Evolutionary conservation across 2,888 invertebrate species (phyloP).

Genomic region (Myopa testacea): DNA sequence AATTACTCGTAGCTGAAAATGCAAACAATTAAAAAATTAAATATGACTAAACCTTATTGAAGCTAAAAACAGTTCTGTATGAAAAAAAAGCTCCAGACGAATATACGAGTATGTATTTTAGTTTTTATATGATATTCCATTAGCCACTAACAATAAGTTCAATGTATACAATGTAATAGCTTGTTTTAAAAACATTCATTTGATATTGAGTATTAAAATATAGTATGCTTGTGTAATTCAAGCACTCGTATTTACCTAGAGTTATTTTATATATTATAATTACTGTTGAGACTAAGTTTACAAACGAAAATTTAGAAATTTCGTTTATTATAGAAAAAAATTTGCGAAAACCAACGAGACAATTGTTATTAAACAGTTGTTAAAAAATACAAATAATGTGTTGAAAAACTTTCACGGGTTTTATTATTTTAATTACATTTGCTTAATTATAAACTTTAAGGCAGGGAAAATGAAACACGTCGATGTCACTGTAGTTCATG

Average conservation of each 20-base stretch:
- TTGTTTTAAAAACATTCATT: constrained; percentile 20
- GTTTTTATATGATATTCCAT: constrained; percentile 27
- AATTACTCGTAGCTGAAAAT: constrained; percentile 29
- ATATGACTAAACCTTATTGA: constrained; percentile 7
- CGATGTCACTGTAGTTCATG: neutral
- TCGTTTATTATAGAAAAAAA: constrained; percentile 19
- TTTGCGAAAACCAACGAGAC: constrained; percentile 18
- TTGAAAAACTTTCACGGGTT: neutral
- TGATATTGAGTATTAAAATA: constrained; percentile 7
- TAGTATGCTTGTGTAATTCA: constrained; percentile 19
- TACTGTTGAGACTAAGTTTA: constrained; percentile 23
- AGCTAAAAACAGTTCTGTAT: neutral
- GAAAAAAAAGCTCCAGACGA: neutral
- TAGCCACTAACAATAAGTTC: constrained; percentile 29
- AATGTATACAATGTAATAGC: constrained; percentile 30
- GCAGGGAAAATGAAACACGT: too few relatives aligned
- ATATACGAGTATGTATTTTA: constrained; percentile 12
- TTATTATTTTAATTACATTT: neutral
- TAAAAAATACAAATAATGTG: constrained; percentile 19
- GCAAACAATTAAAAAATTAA: constrained; percentile 18
- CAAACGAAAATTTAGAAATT: constrained; percentile 5
- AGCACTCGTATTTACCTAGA: constrained; percentile 1
- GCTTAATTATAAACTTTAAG: too few relatives aligned
- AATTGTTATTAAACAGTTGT: constrained; percentile 14
- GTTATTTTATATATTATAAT: constrained; percentile 19